Evolutionary conservation across 2,113 vertebrate genomes (phyloP).

Genomic region (Oriolus oriolus): DNA sequence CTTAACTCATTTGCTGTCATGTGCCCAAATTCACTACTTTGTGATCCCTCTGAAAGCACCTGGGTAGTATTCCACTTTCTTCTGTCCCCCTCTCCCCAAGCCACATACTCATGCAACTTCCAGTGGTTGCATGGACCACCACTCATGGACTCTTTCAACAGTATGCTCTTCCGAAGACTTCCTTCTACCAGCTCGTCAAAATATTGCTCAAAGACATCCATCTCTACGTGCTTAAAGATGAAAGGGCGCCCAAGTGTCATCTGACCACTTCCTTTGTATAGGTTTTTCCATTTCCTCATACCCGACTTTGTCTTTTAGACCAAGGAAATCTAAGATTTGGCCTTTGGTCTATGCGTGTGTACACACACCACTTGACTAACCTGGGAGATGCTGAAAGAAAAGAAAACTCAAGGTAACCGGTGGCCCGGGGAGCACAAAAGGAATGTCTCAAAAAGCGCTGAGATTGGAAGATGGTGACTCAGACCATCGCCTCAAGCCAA

Average conservation of each 20-base stretch:
- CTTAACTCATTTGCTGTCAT: background rate
- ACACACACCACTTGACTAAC: background rate
- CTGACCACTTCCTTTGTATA: background rate
- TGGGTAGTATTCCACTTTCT: too few species aligned
- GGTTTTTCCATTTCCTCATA: background rate
- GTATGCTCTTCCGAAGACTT: background rate
- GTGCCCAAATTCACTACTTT: background rate
- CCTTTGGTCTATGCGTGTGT: background rate
- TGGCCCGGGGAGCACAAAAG: background rate
- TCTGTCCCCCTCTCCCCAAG: background rate
- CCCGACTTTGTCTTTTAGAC: background rate
- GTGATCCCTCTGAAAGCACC: background rate
- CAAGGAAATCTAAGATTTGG: background rate
- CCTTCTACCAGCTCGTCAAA: background rate
- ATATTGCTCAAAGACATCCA: background rate
- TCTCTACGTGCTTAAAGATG: background rate
- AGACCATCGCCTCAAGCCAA: background rate
- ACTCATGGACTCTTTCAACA: background rate
- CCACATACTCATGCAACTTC: background rate
- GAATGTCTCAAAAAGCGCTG: background rate
- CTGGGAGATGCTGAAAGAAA: background rate
- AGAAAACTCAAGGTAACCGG: background rate
- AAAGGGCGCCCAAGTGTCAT: background rate
- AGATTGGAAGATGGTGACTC: background rate
- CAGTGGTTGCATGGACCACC: too few species aligned